Conservation (phyloP, 1,140 invertebrate genomes). For the Nymphalis io region DNA sequence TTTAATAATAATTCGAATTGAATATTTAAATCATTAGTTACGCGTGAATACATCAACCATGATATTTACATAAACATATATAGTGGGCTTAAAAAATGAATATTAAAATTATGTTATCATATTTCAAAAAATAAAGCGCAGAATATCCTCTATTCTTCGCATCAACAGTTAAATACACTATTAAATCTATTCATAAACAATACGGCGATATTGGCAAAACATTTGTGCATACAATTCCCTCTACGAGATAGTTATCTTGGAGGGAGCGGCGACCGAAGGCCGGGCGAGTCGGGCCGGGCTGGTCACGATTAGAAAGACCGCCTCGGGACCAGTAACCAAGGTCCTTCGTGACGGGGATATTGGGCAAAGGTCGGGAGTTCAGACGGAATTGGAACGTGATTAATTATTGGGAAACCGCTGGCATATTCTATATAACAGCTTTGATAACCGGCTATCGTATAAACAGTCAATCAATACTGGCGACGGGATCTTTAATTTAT, state of each 20-base stretch:
- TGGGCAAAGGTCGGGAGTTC: constrained; percentile 59
- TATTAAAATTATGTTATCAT: no score
- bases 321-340: constrained; percentile 52
- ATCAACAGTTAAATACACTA: constrained; percentile 1
- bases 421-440: background rate
- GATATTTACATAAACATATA: no score
- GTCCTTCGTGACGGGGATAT: constrained; percentile 56
- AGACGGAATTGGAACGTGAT: constrained; percentile 46
- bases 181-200: constrained; percentile 18
- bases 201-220: constrained; percentile 16
- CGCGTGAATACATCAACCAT: no score
- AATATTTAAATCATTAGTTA: no score
- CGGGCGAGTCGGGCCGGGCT: constrained; percentile 30
- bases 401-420: constrained; percentile 16
- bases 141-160: background rate
- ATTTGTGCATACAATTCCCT: constrained; percentile 23
- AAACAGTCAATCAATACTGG: constrained; percentile 6
- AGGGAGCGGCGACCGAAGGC: constrained; percentile 60
- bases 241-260: constrained; percentile 46
- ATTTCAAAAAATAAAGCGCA: background rate
- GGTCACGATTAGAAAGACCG: constrained; percentile 50
- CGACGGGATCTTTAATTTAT: background rate
- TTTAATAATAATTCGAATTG: no score
- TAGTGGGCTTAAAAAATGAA: no score
- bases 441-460: background rate